Conservation (phyloP, 2,113 vertebrate species). For the Myotis davidii region DNA sequence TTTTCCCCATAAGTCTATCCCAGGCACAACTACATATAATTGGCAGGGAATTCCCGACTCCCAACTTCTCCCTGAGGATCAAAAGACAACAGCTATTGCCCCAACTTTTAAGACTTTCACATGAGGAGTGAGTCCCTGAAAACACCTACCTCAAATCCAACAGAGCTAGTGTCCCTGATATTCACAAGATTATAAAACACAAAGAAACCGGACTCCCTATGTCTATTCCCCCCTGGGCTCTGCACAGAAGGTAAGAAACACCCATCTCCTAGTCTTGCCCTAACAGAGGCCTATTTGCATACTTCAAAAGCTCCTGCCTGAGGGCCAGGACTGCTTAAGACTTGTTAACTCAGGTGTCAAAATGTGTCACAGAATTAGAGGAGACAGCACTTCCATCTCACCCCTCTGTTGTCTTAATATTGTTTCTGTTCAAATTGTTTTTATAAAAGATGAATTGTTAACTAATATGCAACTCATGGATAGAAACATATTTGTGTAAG, state of each 20-base stretch:
- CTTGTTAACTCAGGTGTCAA: not conserved
- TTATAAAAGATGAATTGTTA: not conserved
- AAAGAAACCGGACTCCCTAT: not conserved
- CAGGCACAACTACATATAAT: not conserved
- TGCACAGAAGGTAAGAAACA: not conserved
- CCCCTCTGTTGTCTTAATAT: too few relatives aligned
- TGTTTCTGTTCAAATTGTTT: too few relatives aligned
- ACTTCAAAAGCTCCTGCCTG: not conserved
- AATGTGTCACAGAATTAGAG: not conserved
- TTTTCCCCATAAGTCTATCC: not conserved
- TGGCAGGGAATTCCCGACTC: not conserved
- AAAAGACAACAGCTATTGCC: not conserved
- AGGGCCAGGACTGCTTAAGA: not conserved
- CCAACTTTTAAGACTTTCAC: not conserved
- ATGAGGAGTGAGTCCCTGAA: not conserved
- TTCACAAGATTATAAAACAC: not conserved
- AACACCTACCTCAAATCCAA: not conserved
- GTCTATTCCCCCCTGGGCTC: not conserved
- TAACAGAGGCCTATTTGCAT: not conserved
- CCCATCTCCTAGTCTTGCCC: not conserved
- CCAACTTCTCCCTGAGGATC: not conserved
- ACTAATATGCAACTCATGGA: not conserved
- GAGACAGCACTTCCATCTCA: not conserved
- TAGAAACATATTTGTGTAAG: not conserved
- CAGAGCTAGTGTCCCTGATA: not conserved